These are phyloP conservation scores for Drepana arcuata DNA, from an alignment of 1,140 invertebrate genomes.

Conservation along the genomic window DNA sequence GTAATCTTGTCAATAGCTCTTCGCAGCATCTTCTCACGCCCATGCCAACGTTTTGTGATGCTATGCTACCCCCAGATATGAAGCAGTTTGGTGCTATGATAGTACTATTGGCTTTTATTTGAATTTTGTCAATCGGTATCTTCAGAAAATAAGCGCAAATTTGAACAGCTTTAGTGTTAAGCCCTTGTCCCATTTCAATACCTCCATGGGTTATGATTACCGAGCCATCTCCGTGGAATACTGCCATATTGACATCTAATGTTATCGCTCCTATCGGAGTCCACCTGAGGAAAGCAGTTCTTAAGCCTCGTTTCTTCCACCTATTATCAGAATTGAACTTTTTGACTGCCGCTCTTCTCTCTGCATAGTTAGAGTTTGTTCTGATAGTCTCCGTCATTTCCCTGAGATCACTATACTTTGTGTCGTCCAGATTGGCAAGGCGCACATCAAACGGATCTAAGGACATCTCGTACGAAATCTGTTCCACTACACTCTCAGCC, in stretches of 20 bases:
- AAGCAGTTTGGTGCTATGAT: slow-evolving; percentile 66
- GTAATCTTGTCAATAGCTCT: slow-evolving; percentile 73
- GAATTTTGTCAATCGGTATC: slow-evolving; percentile 79
- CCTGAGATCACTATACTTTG: slow-evolving; percentile 31
- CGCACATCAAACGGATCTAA: slow-evolving; percentile 81
- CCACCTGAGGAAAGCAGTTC: slow-evolving; percentile 8
- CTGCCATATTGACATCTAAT: slow-evolving; percentile 76
- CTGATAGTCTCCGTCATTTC: slow-evolving; percentile 13
- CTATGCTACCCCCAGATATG: slow-evolving; percentile 74
- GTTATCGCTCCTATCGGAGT: slow-evolving; percentile 17
- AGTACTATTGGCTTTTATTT: slow-evolving; percentile 74
- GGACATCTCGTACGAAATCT: slow-evolving; percentile 78
- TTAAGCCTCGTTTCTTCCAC: slow-evolving; percentile 17
- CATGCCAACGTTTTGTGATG: slow-evolving; percentile 49
- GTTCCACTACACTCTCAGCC: slow-evolving; percentile 87
- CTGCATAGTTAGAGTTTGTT: slow-evolving; percentile 4
- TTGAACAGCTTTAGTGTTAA: slow-evolving; percentile 76
- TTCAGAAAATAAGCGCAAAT: slow-evolving; percentile 80
- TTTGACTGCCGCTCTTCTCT: slow-evolving; percentile 3
- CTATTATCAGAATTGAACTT: slow-evolving; percentile 10
- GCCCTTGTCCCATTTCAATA: slow-evolving; percentile 87
- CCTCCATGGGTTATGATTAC: slow-evolving; percentile 83
- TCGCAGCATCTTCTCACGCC: slow-evolving; percentile 77
- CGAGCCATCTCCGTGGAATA: slow-evolving; percentile 83
- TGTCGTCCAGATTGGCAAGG: slow-evolving; percentile 74